Percentiles rank a stretch among this genome's conserved stretches.
Conservation (phyloP, 2,797 vertebrate species). For the Esox lucius region DNA sequence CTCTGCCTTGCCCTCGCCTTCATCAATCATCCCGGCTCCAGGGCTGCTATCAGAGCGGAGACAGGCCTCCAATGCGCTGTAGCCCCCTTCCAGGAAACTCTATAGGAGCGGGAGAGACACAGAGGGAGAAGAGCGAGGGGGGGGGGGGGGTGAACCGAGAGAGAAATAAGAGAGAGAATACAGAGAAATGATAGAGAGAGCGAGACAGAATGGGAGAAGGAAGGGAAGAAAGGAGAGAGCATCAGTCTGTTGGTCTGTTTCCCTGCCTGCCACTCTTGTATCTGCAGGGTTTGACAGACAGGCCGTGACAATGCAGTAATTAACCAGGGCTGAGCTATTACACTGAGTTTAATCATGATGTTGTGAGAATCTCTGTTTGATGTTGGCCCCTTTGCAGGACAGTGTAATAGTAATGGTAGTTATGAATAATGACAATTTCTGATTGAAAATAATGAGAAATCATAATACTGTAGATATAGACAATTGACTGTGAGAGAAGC, state of each 20-base stretch:
- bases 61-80: constrained; percentile 90
- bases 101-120: constrained; percentile 59
- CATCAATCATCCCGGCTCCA: constrained; percentile 98
- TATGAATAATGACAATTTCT: not conserved
- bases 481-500: not conserved
- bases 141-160: constrained; percentile 41
- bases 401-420: not conserved
- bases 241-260: constrained; percentile 58
- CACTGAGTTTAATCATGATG: not conserved
- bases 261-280: constrained; percentile 44
- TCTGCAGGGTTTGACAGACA: constrained; percentile 54
- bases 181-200: constrained; percentile 42
- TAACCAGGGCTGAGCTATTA: constrained; percentile 33
- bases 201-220: not conserved
- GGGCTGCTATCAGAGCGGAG: constrained; percentile 85
- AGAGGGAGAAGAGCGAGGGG: constrained; percentile 66
- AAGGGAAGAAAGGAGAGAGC: constrained; percentile 7
- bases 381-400: not conserved
- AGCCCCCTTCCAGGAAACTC: constrained; percentile 83
- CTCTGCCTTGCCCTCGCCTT: constrained; percentile 95
- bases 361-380: not conserved
- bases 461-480: not conserved
- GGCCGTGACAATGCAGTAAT: constrained; percentile 54
- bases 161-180: constrained; percentile 53
- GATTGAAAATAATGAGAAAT: not conserved